Percentiles rank a stretch among this genome's conserved stretches.
Conservation (phyloP, 2,113 vertebrate species). For the Elephas maximus region DNA sequence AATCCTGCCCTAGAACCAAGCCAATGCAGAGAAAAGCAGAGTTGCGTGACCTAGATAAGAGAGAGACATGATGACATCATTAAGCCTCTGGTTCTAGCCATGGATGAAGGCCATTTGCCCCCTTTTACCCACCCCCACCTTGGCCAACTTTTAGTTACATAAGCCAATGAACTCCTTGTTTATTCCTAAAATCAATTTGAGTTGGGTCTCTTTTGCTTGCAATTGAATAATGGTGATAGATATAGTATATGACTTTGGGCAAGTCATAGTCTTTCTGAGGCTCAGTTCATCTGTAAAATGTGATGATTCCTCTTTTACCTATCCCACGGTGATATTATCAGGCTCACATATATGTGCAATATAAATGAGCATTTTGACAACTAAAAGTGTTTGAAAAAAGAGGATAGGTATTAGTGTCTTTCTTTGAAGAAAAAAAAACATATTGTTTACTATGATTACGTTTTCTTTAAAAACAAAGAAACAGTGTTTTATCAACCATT, state of each 20-base stretch:
- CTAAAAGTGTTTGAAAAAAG: conserved; percentile 1
- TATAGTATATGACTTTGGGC: background rate
- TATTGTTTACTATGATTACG: conserved; percentile 38
- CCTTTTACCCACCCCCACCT: background rate
- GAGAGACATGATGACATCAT: background rate
- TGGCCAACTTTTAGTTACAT: background rate
- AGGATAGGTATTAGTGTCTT: background rate
- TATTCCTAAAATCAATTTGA: conserved; percentile 46
- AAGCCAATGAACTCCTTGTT: conserved; percentile 31
- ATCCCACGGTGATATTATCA: background rate
- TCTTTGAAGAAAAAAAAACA: background rate
- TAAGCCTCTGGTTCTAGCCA: background rate
- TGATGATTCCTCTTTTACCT: background rate
- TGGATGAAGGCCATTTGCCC: background rate
- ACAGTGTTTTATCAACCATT: conserved; percentile 13
- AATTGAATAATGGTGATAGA: conserved; percentile 46
- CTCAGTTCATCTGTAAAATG: background rate
- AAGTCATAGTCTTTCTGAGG: conserved; percentile 6
- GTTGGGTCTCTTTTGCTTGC: conserved; percentile 3
- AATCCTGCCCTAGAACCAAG: conserved; percentile 18
- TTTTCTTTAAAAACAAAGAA: conserved; percentile 71
- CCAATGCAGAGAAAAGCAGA: background rate
- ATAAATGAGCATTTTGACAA: conserved; percentile 29
- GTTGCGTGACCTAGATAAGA: background rate
- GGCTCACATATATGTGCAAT: conserved; percentile 22